Base-by-base conservation (phyloP, 2,888 invertebrate genomes). In the Byasa hedistus region DNA sequence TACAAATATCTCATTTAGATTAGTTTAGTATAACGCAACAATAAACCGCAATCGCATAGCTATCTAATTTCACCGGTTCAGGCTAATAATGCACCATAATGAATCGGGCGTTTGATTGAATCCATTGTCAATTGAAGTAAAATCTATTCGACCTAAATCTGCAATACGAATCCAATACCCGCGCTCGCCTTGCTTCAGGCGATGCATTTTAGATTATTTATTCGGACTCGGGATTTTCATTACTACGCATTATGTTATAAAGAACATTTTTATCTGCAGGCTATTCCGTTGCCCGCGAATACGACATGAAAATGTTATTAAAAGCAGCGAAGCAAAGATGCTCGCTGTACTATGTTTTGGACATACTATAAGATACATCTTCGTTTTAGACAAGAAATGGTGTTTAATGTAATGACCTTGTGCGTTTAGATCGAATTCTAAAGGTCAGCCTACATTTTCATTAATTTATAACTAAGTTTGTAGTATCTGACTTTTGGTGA, bases 91-190 rank as follows among this genome's bases (percentile, higher is more conserved):
- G 73, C 73, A 73, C 71, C 76, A 79, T 82, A 85, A 84, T 83
- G 79, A 83, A 82, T 77, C 72, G 66, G 69, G 73, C 71, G 72
- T 77, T 79, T 79, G 81, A 87, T 84, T 80, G 81, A 84, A 85
- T 80, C 79, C 76, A 84, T 83, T 85, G 82, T 84, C 76, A 78
- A 75, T 77, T 71, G 71, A 75, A 75, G 69, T 72, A 76, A 79
- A 82, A 81, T 85, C 79, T 78, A 80, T 81, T 83, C 78, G 85
- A 82, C 86, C 86, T 80, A 87, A 79, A 83, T 85, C 74, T 76
- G 71, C 81, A 82, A 82, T 83, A 79, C 81, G 80, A 81, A 82
- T 82, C 78, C 75, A 79, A 83, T 83, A 80, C 64, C 39, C 52
- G 36, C 57, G 57, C 51, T 77, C 75, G 75, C 68, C 60, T 75